Evolutionary conservation across 1,140 invertebrate species (phyloP), one percentile per base, ranked within the genome.

Genomic region (Spodoptera litura): DNA sequence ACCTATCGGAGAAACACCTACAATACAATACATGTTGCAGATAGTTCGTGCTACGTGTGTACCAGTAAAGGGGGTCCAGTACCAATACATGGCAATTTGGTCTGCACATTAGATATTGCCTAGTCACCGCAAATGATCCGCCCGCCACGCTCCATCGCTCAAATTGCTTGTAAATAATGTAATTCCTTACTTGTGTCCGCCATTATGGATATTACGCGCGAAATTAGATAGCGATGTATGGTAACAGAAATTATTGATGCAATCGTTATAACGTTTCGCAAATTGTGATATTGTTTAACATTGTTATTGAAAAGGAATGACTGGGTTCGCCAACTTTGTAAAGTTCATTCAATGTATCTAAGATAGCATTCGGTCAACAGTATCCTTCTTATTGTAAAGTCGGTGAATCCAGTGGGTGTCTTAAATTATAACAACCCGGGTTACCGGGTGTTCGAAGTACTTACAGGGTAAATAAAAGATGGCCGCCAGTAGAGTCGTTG

Each of bases 131-230:
- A 64, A 64, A 64, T 64, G 61, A 64, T 49, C 20, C 38, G 38
- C 38, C 61, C 38, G 62, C 44, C 49, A 9, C 38, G 38, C 62
- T 66, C 62, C 35, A 64, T 49, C 35, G 61, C 61, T 64, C 38
- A 64, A 64, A 66, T 66, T 66, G 62, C 62, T 49, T 49, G 62
- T 66, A 66, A 66, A 66, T 66, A 66, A 66, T 66, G 62, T 66
- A 66, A 66, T 66, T 25, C 49, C 62, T 66, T 25, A 49, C 31
- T 66, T 66, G 38, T 64, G 15, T 38, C 62, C n/a, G n/a, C 62
- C 62, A 66, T 66, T 66, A 66, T 49, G n/a, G 62, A 20, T 66
- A 66, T 66, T 66, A 66, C 62, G 62, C 62, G 62, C 62, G 38
- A 66, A 49, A 66, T 66, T 49, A 66, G 62, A 66, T 66, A 66